These are phyloP conservation scores for Leucophenga montana DNA, from an alignment of 2,888 invertebrate genomes.

Conservation along the genomic window DNA sequence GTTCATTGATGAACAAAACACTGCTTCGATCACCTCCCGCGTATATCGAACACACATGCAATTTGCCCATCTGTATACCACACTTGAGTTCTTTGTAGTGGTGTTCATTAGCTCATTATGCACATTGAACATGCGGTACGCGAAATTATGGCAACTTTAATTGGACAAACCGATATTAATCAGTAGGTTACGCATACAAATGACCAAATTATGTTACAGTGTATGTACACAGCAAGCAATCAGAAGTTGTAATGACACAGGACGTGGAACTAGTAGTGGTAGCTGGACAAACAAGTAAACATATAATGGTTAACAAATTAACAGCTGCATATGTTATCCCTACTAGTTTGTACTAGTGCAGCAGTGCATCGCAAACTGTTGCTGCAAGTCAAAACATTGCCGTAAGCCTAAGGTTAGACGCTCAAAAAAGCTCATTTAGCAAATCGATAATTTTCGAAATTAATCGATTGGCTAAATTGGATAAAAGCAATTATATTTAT, in stretches of 20 bases:
- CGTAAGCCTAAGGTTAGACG: too few relatives aligned
- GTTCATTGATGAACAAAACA: too few relatives aligned
- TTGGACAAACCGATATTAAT: constrained; percentile 58
- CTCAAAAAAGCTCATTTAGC: too few relatives aligned
- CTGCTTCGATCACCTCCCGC: too few relatives aligned
- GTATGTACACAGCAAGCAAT: background rate
- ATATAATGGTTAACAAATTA: background rate
- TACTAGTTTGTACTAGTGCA: too few relatives aligned
- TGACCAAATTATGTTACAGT: background rate
- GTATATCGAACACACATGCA: too few relatives aligned
- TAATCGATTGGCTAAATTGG: too few relatives aligned
- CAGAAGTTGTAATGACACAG: background rate
- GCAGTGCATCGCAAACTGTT: too few relatives aligned
- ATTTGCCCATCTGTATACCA: background rate
- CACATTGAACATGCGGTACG: constrained; percentile 42
- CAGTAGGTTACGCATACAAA: constrained; percentile 40
- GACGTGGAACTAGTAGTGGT: background rate
- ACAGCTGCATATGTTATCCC: background rate
- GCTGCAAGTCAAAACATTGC: too few relatives aligned
- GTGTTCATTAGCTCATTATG: constrained; percentile 12
- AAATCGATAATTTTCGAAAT: too few relatives aligned
- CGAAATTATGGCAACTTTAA: constrained; percentile 55
- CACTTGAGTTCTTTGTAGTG: background rate
- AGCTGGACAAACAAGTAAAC: background rate
- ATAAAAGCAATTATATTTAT: too few relatives aligned